Evolutionary conservation across 2,797 vertebrate genomes (phyloP).

Genomic region (Galago senegalensis): DNA sequence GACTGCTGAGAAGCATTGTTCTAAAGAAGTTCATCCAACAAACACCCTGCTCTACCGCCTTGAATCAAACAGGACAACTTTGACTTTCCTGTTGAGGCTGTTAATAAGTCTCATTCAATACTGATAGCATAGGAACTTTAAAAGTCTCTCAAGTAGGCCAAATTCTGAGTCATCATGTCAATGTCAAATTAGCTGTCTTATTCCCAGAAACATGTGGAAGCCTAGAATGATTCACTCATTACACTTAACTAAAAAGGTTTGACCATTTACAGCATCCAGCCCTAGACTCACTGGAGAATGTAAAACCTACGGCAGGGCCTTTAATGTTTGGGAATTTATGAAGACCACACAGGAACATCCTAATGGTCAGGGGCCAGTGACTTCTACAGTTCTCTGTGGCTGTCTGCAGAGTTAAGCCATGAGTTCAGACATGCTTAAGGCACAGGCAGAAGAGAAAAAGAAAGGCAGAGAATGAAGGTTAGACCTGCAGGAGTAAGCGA

Average conservation of each 20-base stretch:
- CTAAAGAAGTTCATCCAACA: constrained; percentile 24
- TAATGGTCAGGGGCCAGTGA: neutral
- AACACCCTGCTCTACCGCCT: neutral
- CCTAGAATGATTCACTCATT: constrained; percentile 1
- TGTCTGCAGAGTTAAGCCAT: constrained; percentile 54
- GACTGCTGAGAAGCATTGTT: constrained; percentile 15
- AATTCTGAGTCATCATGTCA: constrained; percentile 18
- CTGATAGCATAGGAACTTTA: constrained; percentile 49
- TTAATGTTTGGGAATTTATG: constrained; percentile 54
- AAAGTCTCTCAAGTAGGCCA: constrained; percentile 47
- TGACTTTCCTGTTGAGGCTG: constrained; percentile 11
- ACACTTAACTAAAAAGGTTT: constrained; percentile 53
- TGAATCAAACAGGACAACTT: constrained; percentile 45
- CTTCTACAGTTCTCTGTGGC: constrained; percentile 18
- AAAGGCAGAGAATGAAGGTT: neutral
- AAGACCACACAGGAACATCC: constrained; percentile 4
- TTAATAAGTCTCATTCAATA: constrained; percentile 46
- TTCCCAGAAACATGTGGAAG: constrained; percentile 55
- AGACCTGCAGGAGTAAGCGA: neutral
- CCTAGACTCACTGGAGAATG: neutral
- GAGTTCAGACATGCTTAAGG: neutral
- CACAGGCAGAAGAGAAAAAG: constrained; percentile 11
- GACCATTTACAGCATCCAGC: neutral
- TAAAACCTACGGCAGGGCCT: neutral
- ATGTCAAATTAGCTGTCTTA: constrained; percentile 66